Conservation (phyloP, 1,140 invertebrate genomes). For the Drosophila trapezifrons region DNA sequence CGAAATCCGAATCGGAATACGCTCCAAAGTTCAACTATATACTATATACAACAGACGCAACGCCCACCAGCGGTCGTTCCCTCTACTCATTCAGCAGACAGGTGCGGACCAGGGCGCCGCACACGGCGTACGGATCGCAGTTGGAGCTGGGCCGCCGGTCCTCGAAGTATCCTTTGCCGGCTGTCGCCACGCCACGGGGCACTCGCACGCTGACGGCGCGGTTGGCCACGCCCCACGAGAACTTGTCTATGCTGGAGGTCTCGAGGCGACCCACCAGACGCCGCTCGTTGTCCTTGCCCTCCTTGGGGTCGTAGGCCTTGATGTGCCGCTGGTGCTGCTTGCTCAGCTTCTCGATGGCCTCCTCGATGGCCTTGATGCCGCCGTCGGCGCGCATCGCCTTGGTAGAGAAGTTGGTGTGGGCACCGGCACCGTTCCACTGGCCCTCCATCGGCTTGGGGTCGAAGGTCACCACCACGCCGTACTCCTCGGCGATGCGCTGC, state of each 20-base stretch:
- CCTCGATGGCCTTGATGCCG: constrained; percentile 90
- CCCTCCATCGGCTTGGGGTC: constrained; percentile 95
- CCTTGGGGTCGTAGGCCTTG: constrained; percentile 94
- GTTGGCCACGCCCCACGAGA: constrained; percentile 90
- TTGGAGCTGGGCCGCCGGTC: constrained; percentile 94
- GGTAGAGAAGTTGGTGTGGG: constrained; percentile 92
- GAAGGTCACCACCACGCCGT: constrained; percentile 91
- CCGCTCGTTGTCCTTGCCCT: constrained; percentile 92
- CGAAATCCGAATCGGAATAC: constrained; percentile 1
- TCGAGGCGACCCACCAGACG: constrained; percentile 92
- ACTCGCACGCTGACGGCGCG: constrained; percentile 89
- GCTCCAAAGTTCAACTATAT: constrained; percentile 25
- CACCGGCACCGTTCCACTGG: constrained; percentile 96
- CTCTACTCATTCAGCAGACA: constrained; percentile 86
- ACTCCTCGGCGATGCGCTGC: constrained; percentile 95
- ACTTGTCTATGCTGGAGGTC: constrained; percentile 93
- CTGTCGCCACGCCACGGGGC: constrained; percentile 90
- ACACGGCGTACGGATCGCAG: constrained; percentile 93
- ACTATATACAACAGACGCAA: constrained; percentile 52
- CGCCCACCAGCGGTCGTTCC: background rate
- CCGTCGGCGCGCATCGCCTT: constrained; percentile 91
- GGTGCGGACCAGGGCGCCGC: constrained; percentile 89
- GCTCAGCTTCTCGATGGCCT: constrained; percentile 91
- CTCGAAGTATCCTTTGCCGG: constrained; percentile 94
- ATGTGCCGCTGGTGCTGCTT: constrained; percentile 94